These are phyloP conservation scores for Micrasema longulum DNA, from an alignment of 1,140 invertebrate species.

Conservation along the genomic window DNA sequence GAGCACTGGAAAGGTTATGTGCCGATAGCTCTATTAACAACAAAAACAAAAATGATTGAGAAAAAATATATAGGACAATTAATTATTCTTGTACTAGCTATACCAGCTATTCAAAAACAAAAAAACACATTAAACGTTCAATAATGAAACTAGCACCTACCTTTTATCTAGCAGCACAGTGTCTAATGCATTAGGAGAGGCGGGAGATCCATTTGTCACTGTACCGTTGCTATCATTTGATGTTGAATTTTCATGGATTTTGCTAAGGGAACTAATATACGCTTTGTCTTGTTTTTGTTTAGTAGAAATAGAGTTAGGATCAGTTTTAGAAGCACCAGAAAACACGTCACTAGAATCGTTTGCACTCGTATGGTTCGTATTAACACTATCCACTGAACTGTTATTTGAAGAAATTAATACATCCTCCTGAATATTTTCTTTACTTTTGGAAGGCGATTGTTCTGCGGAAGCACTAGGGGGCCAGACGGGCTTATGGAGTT, in stretches of 20 bases:
- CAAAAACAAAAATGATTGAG: too few species aligned
- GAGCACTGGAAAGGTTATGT: too few species aligned
- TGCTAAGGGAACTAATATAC: slow-evolving; percentile 72
- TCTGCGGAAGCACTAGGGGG: slow-evolving; percentile 70
- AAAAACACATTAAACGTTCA: too few species aligned
- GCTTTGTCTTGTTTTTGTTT: slow-evolving; percentile 67
- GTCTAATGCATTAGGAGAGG: slow-evolving; percentile 57
- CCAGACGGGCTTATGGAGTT: slow-evolving; percentile 79
- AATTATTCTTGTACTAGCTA: too few species aligned
- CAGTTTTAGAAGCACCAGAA: slow-evolving; percentile 48
- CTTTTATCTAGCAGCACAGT: slow-evolving; percentile 61
- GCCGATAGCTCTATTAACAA: too few species aligned
- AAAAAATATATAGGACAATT: too few species aligned
- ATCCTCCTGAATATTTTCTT: slow-evolving; percentile 51
- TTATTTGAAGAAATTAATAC: slow-evolving; percentile 14
- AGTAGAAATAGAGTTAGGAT: slow-evolving; percentile 49
- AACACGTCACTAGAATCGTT: slow-evolving; percentile 43
- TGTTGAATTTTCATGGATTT: slow-evolving; percentile 73
- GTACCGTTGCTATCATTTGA: slow-evolving; percentile 62
- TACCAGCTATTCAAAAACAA: too few species aligned
- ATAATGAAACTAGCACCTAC: slow-evolving; percentile 13
- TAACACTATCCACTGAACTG: slow-evolving; percentile 38
- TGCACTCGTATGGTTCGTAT: slow-evolving; percentile 46
- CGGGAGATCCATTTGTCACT: slow-evolving; percentile 58
- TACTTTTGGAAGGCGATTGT: slow-evolving; percentile 46